These are phyloP conservation scores for Syrrhaptes paradoxus DNA, from an alignment of 2,113 vertebrate species.

Conservation along the genomic window DNA sequence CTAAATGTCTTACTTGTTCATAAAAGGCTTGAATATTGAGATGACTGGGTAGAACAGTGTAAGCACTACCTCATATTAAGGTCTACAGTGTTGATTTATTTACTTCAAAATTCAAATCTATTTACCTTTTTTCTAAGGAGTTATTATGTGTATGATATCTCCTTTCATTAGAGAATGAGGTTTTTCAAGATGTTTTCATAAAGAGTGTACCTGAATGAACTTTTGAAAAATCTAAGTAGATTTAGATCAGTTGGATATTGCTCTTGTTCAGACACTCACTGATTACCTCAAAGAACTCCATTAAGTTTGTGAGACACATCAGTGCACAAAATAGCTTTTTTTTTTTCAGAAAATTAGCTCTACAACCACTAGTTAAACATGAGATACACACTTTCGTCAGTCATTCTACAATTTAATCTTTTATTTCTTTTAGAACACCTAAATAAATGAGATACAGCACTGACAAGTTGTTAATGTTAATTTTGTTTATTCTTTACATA, in stretches of 20 bases:
- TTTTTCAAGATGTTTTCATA: neutral
- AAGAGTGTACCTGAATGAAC: neutral
- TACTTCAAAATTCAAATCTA: neutral
- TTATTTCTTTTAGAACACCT: neutral
- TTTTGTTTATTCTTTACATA: neutral
- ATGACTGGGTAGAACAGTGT: neutral
- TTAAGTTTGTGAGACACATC: neutral
- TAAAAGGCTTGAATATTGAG: neutral
- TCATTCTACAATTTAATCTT: neutral
- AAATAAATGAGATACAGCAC: neutral
- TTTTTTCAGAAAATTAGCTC: neutral
- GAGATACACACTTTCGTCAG: rapidly evolving
- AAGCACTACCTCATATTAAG: neutral
- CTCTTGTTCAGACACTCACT: neutral
- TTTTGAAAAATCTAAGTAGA: neutral
- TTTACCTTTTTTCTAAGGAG: neutral
- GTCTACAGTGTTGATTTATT: neutral
- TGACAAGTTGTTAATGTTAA: neutral
- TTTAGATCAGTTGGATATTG: neutral
- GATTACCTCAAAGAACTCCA: neutral
- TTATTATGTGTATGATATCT: neutral
- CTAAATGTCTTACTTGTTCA: neutral
- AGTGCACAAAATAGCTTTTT: neutral
- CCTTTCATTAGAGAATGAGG: neutral
- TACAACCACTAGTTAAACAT: neutral